These are phyloP conservation scores for Crypturellus tataupa DNA, from an alignment of 2,797 vertebrate genomes.

Conservation along the genomic window DNA sequence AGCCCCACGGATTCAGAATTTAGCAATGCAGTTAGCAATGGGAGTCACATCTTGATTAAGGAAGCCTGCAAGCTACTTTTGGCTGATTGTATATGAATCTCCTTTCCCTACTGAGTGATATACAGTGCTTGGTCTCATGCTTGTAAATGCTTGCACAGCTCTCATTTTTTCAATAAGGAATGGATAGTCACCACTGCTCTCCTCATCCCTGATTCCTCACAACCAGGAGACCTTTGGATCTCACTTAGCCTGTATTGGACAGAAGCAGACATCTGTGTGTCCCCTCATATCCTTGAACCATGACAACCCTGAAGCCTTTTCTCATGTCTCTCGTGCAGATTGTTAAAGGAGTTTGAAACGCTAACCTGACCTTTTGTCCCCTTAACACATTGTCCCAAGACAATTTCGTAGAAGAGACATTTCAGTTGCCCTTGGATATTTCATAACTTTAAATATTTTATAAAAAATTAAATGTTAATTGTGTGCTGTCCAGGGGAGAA, in stretches of 20 bases:
- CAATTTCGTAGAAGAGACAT: conserved; percentile 71
- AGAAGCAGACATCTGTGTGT: not conserved
- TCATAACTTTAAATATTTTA: conserved; percentile 86
- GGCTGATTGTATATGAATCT: not conserved
- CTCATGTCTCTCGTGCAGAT: conserved; percentile 18
- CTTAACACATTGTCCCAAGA: conserved; percentile 73
- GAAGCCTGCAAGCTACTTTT: not conserved
- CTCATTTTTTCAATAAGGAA: not conserved
- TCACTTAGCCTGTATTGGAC: not conserved
- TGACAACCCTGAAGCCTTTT: conserved; percentile 1
- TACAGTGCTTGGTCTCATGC: not conserved
- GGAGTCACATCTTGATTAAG: not conserved
- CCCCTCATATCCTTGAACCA: not conserved
- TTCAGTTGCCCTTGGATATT: conserved; percentile 82
- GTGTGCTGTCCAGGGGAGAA: conserved; percentile 80
- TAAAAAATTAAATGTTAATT: conserved; percentile 87
- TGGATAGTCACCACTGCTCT: not conserved
- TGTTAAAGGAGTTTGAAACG: conserved; percentile 54
- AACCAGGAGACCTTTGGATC: not conserved
- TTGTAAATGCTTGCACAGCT: no score
- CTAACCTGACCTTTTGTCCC: conserved; percentile 74
- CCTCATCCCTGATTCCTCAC: not conserved
- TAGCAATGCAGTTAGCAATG: not conserved
- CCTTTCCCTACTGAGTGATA: not conserved
- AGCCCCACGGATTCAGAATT: not conserved